A percentile compares a stretch with the other conserved stretches of the same genome.
Conservation (phyloP, 2,113 vertebrate genomes). For the Pterophyllum scalare region DNA sequence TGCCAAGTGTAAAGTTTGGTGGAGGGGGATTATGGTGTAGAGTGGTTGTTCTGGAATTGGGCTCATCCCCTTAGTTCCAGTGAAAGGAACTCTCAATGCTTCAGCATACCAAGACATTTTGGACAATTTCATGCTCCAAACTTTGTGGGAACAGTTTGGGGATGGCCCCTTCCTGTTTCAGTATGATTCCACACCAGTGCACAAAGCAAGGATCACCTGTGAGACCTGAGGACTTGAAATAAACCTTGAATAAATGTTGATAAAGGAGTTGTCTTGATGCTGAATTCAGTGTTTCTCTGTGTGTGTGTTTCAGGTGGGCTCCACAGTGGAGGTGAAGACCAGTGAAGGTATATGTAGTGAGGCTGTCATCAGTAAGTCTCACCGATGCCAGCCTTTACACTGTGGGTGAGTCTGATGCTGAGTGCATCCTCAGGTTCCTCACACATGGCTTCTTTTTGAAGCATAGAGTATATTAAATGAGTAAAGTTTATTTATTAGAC, state of each 20-base stretch:
- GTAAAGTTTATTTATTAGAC: no score
- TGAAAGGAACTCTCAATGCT: no score
- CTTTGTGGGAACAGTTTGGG: no score
- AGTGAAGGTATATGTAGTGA: slow-evolving; percentile 91
- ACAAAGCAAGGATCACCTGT: not conserved
- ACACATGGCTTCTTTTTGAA: not conserved
- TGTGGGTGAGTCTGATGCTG: slow-evolving; percentile 86
- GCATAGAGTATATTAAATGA: no score
- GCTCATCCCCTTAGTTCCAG: no score
- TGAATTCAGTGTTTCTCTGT: not conserved
- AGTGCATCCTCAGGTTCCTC: not conserved
- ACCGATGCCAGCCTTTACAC: slow-evolving; percentile 99
- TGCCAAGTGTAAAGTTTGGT: no score
- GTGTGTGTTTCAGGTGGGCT: slow-evolving; percentile 87
- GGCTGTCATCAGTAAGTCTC: slow-evolving; percentile 93
- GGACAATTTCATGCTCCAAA: no score
- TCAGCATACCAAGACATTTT: no score
- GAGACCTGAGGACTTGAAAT: not conserved
- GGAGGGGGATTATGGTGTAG: no score
- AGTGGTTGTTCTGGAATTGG: no score
- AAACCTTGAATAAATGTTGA: not conserved
- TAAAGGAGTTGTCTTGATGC: not conserved
- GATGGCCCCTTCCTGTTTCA: no score
- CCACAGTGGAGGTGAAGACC: slow-evolving; percentile 95
- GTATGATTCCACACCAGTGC: no score